phyloP scores from a whole-genome alignment of 2,888 invertebrate species.

The Rotaria magnacalcarata region DNA sequence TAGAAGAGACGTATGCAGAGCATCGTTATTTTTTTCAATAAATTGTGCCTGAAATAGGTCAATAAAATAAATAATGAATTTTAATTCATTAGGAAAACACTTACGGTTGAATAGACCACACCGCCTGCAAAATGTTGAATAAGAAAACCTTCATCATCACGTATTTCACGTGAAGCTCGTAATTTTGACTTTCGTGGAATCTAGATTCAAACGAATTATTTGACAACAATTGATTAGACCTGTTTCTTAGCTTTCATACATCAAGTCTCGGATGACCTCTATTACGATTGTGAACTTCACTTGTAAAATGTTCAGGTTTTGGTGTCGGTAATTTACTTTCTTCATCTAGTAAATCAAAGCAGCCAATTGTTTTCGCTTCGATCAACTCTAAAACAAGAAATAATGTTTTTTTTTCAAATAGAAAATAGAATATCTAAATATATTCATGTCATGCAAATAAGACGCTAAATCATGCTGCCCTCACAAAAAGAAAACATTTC shows the following conservation, averaged over 20 bases:
- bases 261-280: slow-evolving; percentile 76
- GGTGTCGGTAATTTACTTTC: slow-evolving; percentile 92
- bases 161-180: slow-evolving; percentile 75
- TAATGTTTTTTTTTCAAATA: not conserved
- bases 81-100: not conserved
- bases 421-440: not conserved
- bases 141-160: slow-evolving; percentile 93
- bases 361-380: slow-evolving; percentile 74
- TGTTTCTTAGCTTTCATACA: slow-evolving; percentile 50
- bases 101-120: slow-evolving; percentile 85
- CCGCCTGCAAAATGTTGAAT: slow-evolving; percentile 94
- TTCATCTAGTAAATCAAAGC: slow-evolving; percentile 86
- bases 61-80: not conserved
- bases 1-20: slow-evolving; percentile 87
- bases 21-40: slow-evolving; percentile 97
- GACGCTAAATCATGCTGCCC: too few species aligned
- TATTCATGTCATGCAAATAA: not conserved
- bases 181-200: slow-evolving; percentile 80
- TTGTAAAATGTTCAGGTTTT: slow-evolving; percentile 79
- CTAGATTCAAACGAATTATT: not conserved
- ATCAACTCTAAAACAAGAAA: slow-evolving; percentile 60
- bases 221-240: not conserved
- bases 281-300: slow-evolving; percentile 80
- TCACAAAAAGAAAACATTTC: too few species aligned
- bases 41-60: slow-evolving; percentile 66